These are phyloP conservation scores for Drosophila gunungcola DNA, from an alignment of 1,140 invertebrate genomes.

Conservation along the genomic window DNA sequence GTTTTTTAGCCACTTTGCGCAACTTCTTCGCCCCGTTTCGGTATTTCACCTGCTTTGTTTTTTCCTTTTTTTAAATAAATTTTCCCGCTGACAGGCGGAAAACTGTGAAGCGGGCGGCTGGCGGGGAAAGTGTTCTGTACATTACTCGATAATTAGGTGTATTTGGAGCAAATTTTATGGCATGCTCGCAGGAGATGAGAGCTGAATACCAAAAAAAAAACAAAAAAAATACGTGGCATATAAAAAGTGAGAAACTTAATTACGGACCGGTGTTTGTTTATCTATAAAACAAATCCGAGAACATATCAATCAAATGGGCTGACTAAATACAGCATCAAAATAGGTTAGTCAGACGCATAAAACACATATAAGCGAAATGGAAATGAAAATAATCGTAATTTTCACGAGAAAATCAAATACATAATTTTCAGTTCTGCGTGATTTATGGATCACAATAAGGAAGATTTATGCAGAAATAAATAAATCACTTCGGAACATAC, in stretches of 20 bases:
- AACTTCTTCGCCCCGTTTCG: slow-evolving; percentile 42
- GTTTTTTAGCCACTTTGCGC: slow-evolving; percentile 57
- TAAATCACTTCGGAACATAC: background rate
- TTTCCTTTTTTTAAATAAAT: slow-evolving; percentile 54
- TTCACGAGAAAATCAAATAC: background rate
- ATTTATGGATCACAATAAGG: background rate
- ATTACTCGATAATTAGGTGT: slow-evolving; percentile 47
- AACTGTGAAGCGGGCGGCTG: background rate
- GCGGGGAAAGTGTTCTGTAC: slow-evolving; percentile 5
- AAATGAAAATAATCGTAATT: background rate
- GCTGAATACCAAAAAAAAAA: background rate
- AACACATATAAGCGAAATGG: background rate
- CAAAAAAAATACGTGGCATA: background rate
- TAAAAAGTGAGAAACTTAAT: background rate
- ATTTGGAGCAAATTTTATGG: slow-evolving; percentile 45
- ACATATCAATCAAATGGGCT: slow-evolving; percentile 34
- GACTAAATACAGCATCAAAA: slow-evolving; percentile 21
- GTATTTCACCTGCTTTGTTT: slow-evolving; percentile 8
- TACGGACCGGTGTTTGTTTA: slow-evolving; percentile 24
- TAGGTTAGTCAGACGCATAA: slow-evolving; percentile 9
- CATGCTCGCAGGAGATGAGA: slow-evolving; percentile 16
- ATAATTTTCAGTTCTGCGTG: background rate
- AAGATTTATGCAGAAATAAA: slow-evolving; percentile 8
- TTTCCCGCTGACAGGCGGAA: slow-evolving; percentile 58
- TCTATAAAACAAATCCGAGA: slow-evolving; percentile 39